Conservation (phyloP, 2,888 invertebrate species). For the Cosmia pyralina region DNA sequence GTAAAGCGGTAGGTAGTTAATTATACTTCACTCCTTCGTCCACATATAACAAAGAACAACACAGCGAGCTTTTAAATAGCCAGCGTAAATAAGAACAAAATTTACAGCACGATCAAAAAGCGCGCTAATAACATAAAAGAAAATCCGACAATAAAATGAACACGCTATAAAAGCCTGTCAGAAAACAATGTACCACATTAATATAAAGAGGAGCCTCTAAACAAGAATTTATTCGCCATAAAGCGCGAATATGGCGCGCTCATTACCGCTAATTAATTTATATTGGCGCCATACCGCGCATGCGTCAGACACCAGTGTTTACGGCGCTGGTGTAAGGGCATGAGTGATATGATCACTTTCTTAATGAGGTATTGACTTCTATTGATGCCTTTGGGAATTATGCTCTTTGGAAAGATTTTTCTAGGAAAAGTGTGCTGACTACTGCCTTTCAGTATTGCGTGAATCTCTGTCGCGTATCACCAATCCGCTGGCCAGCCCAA, state of each 20-base stretch:
- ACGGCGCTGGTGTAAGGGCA: not conserved
- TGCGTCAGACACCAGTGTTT: constrained; percentile 34
- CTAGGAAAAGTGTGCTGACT: not conserved
- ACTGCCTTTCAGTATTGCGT: not conserved
- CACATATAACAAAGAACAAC: too few relatives aligned
- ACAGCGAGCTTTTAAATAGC: not conserved
- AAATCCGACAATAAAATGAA: constrained; percentile 48
- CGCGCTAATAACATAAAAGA: constrained; percentile 36
- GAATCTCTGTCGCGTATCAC: not conserved
- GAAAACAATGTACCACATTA: constrained; percentile 52
- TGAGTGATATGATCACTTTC: constrained; percentile 1
- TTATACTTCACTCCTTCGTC: too few relatives aligned
- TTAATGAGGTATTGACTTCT: constrained; percentile 22
- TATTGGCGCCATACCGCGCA: constrained; percentile 55
- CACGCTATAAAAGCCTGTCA: constrained; percentile 47
- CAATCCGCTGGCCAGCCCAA: too few relatives aligned
- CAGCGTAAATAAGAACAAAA: not conserved
- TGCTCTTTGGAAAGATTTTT: not conserved
- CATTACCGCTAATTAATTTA: constrained; percentile 65
- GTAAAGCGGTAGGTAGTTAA: too few relatives aligned
- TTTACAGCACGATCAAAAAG: constrained; percentile 5
- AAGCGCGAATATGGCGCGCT: constrained; percentile 54
- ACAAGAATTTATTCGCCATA: constrained; percentile 57
- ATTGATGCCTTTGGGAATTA: constrained; percentile 15
- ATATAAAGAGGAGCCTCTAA: constrained; percentile 37